Evolutionary conservation across 2,797 vertebrate genomes (phyloP), one percentile per base, ranked within the genome.

Genomic region (Ispidina picta): DNA sequence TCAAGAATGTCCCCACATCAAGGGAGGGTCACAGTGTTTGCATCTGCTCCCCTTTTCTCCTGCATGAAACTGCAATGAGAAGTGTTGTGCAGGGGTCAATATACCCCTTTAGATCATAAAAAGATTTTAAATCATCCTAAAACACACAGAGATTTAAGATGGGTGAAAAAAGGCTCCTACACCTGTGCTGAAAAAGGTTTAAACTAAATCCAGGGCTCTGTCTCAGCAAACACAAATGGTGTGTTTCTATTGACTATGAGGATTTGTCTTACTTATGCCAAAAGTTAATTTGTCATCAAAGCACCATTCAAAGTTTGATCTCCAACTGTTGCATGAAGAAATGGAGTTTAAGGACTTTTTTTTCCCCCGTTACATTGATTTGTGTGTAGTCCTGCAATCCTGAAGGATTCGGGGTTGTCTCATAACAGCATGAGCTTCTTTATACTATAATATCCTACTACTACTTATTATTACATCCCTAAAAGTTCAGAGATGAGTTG

Each of bases 251-350:
- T 84, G 60, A 81, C 26, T 66, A 3, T 4, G 28, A 83, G 5
- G 55, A 43, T 71, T 71, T 20, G 52, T 89, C 23, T 18, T 82
- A 29, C 33, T 86, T 82, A 54, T 44, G 17, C 37, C 39, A 85
- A 58, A 91, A 93, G 69, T 79, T 86, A 89, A 82, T 94, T 90
- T 76, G 41, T 58, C 22, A 64, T 68, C 88, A 76, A 74, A 68
- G 54, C 33, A 70, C 15, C 14, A 28, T 68, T 83, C 39, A 80
- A 44, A 85, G 28, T 79, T 88, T 90, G 49, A 68, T 90, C 26
- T 77, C 52, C 48, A 8, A 69, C 52, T 64, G 63, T 18, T 85
- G 56, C 73, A 78, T 46, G 26, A 74, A 80, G 21, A 84, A 89
- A 71, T 33, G 1, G 16, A 77, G 35, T 75, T 73, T 80, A 82